Evolutionary conservation across 2,113 vertebrate genomes (phyloP), one percentile per base, ranked within the genome.

Genomic region (Oreochromis tanganicae): DNA sequence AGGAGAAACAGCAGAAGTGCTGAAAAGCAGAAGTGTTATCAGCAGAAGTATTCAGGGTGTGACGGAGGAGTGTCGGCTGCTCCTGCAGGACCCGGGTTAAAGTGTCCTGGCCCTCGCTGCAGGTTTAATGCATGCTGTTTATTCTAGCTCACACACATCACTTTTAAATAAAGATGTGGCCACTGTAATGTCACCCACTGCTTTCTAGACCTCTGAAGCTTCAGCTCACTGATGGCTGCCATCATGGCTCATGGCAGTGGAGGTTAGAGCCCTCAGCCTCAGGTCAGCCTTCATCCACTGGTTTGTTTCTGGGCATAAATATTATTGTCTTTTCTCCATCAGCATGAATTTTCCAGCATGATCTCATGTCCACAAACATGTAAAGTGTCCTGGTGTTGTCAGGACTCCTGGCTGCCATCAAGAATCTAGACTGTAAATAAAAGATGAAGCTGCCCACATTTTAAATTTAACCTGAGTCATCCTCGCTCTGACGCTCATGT

Each of bases 321-420:
- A 7, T 66, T 38, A 38, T n/a, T 7, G 17, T 1, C 32, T 38
- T 13, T 66, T 38, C 34, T 66, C 0, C 19, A 0, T 41, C 36
- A 1, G 36, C 36, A 43, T 24, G n/a, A 43, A 41, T 41, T 6
- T 71, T 41, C 63, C 36, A 71, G 17, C 4, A 71, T 16, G 36
- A 71, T 41, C 36, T 71, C 12, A 3, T 71, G 36, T 71, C 36
- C 56, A 59, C 56, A 29, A 29, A 57, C 11, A 13, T 13, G 21
- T 56, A 24, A 2, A 56, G 21, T 24, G 11, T 24, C 11, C 54
- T 56, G 55, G 0, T 29, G 56, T 1, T 59, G 24, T 59, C 24
- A 9, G 17, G 8, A 52, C 19, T 52, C 48, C 17, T n/a, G 17
- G 8, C 48, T 19, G 48, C 8, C 17, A 19, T 19, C 19, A 3